A percentile compares a stretch with the other conserved stretches of the same genome.
Conservation (phyloP, 2,888 invertebrate species). For the Lissonota sp. region DNA sequence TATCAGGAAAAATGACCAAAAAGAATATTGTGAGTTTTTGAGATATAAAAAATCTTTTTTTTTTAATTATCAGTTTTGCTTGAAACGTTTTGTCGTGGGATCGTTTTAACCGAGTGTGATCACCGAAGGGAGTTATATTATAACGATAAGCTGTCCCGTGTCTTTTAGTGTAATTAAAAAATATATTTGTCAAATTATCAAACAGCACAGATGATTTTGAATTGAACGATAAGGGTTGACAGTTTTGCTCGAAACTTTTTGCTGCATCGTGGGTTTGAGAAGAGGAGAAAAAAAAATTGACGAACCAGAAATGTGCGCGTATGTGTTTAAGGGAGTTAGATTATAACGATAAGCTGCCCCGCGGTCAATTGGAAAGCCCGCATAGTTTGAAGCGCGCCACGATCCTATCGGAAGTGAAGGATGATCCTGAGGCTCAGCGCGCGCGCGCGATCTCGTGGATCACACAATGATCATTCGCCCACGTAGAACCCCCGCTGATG, state of each 20-base stretch:
- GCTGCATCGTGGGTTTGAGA: neutral
- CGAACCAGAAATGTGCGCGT: constrained; percentile 33
- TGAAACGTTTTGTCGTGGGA: no score
- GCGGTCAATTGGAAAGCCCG: constrained; percentile 55
- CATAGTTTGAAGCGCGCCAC: constrained; percentile 54
- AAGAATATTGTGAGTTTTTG: neutral
- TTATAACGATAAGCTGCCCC: constrained; percentile 54
- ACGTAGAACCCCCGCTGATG: constrained; percentile 71
- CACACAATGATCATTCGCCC: constrained; percentile 81
- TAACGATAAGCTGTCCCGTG: no score
- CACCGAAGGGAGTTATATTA: neutral
- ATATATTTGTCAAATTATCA: neutral
- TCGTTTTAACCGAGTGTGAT: no score
- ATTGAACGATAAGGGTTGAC: no score
- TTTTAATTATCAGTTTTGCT: no score
- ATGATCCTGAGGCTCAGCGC: constrained; percentile 73
- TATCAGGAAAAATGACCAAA: neutral
- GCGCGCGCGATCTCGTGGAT: constrained; percentile 77
- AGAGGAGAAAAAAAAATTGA: constrained; percentile 14
- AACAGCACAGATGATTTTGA: no score
- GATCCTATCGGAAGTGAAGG: constrained; percentile 81
- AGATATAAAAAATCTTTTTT: no score
- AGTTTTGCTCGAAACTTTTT: neutral
- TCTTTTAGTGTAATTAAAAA: no score
- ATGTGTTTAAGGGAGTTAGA: constrained; percentile 63